Conservation (phyloP, 64 coral and sea anemone species). For the Stichodactyla mertensii region DNA sequence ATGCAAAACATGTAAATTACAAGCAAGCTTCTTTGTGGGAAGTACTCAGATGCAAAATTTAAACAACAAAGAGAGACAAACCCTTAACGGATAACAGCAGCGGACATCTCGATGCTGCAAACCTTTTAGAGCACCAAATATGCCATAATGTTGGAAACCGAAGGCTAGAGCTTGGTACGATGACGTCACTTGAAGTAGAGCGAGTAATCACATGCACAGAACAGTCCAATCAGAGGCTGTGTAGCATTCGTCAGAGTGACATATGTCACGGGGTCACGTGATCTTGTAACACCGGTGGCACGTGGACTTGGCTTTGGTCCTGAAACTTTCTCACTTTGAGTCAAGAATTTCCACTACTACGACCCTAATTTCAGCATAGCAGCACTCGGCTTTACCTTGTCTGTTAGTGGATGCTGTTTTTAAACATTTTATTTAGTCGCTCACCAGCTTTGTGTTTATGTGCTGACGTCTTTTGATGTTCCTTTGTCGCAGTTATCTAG, state of each 20-base stretch:
- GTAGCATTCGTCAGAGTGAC: slow-evolving; percentile 34
- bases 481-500: slow-evolving; percentile 26
- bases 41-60: slow-evolving; percentile 5
- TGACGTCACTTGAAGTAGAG: slow-evolving; percentile 9
- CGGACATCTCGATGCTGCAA: not conserved
- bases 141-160: not conserved
- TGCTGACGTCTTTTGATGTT: slow-evolving; percentile 18
- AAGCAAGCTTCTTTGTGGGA: not conserved
- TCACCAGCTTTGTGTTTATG: not conserved
- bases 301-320: slow-evolving; percentile 72
- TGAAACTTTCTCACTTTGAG: slow-evolving; percentile 37
- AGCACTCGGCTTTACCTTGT: not conserved
- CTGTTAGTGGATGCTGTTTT: slow-evolving; percentile 27
- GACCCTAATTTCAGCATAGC: slow-evolving; percentile 22
- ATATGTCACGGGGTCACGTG: slow-evolving; percentile 64
- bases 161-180: not conserved
- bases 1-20: slow-evolving; percentile 28
- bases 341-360: slow-evolving; percentile 46
- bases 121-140: not conserved
- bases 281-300: slow-evolving; percentile 65
- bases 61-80: not conserved
- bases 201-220: slow-evolving; percentile 8
- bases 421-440: not conserved
- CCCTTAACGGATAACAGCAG: not conserved
- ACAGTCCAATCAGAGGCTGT: slow-evolving; percentile 13